phyloP scores from a whole-genome alignment of 2,797 vertebrate species.

The Scomberomorus guttatus region DNA sequence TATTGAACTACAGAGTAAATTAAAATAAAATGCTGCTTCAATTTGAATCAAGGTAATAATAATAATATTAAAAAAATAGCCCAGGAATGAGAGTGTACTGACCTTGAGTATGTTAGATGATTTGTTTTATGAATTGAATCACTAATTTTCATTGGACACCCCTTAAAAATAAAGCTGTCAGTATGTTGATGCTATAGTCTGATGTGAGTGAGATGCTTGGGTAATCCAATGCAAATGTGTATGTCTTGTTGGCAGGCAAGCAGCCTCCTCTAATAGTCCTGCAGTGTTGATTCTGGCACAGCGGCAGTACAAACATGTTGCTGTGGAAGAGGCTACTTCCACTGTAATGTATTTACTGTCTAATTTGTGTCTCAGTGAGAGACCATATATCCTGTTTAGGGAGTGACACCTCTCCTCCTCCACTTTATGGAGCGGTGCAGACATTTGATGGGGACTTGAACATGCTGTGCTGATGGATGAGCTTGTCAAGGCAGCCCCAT shows the following conservation, averaged over 20 bases:
- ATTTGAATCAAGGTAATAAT: conserved; percentile 17
- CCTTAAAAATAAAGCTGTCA: conserved; percentile 48
- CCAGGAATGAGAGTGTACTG: neutral
- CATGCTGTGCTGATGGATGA: conserved; percentile 87
- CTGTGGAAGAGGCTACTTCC: conserved; percentile 82
- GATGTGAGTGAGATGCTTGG: conserved; percentile 46
- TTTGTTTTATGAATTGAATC: conserved; percentile 27
- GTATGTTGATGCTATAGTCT: conserved; percentile 43
- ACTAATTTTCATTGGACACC: conserved; percentile 35
- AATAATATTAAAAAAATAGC: neutral
- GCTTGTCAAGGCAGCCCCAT: conserved; percentile 84
- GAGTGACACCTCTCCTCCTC: conserved; percentile 88
- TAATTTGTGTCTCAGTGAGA: conserved; percentile 89
- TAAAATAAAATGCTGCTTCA: neutral
- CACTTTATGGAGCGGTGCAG: conserved; percentile 81
- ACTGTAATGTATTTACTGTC: conserved; percentile 89
- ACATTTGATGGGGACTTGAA: conserved; percentile 84
- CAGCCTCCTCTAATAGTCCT: conserved; percentile 59
- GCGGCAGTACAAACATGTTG: conserved; percentile 82
- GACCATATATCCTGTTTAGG: conserved; percentile 90
- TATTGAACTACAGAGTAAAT: neutral
- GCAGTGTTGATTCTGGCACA: conserved; percentile 78
- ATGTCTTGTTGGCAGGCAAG: conserved; percentile 68
- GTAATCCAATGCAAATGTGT: conserved; percentile 63
- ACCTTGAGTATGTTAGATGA: neutral